phyloP scores from a whole-genome alignment of 2,113 vertebrate genomes.

The Colistium nudipinnis region DNA sequence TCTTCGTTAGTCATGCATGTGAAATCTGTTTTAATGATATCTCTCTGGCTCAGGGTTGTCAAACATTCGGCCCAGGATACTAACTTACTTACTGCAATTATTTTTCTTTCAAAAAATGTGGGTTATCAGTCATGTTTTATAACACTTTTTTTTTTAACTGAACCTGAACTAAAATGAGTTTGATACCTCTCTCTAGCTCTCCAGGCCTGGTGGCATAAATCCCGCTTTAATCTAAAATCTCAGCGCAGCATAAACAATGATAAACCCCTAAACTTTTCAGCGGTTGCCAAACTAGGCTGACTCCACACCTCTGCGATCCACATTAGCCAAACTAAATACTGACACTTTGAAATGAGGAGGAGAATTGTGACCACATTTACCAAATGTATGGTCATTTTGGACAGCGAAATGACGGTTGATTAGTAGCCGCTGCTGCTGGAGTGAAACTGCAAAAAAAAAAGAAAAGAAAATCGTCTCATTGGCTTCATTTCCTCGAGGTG shows the following conservation, averaged over 20 bases:
- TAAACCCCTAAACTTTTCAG: slow-evolving; percentile 16
- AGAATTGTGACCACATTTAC: slow-evolving; percentile 20
- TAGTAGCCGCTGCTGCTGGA: slow-evolving; percentile 45
- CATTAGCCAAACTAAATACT: slow-evolving; percentile 30
- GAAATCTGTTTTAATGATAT: not conserved
- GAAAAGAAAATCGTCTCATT: no score
- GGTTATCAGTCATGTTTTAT: no score
- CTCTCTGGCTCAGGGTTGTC: no score
- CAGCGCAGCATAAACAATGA: slow-evolving; percentile 6
- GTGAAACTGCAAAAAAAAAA: slow-evolving; percentile 39
- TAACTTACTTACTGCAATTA: no score
- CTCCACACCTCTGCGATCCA: slow-evolving; percentile 26
- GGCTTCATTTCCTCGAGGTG: slow-evolving; percentile 48
- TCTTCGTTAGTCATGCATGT: not conserved
- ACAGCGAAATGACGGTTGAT: slow-evolving; percentile 38
- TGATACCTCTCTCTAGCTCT: no score
- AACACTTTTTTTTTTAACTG: no score
- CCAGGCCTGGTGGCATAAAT: not conserved
- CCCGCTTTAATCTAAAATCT: not conserved
- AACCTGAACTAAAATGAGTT: no score
- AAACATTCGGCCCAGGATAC: no score
- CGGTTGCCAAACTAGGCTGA: slow-evolving; percentile 24
- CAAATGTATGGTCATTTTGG: slow-evolving; percentile 31
- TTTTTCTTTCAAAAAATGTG: no score
- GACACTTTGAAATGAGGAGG: slow-evolving; percentile 14